Evolutionary conservation across 92 coral and sea anemone genomes (phyloP).

Genomic region (Metridium senile): DNA sequence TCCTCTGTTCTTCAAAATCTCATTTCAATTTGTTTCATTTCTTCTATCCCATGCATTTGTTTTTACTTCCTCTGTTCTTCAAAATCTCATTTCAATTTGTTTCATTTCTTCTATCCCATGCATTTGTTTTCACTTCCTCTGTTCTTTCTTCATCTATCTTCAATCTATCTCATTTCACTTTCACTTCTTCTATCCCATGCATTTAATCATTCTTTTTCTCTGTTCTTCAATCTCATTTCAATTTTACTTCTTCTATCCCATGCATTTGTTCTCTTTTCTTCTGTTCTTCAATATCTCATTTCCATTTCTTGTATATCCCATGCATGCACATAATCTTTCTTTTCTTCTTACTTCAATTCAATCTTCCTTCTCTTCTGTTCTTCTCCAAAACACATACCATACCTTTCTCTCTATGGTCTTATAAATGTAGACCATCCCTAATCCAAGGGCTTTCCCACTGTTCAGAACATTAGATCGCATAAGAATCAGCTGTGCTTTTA

Average conservation of each 20-base stretch:
- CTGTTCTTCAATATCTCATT: neutral
- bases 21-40: neutral
- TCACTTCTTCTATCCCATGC: neutral
- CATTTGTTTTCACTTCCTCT: neutral
- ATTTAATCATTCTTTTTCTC: neutral
- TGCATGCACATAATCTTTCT: neutral
- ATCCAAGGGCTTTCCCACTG: constrained; percentile 90
- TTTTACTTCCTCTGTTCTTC: neutral
- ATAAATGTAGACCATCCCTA: constrained; percentile 78
- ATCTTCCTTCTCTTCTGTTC: constrained; percentile 55
- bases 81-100: neutral
- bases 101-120: neutral
- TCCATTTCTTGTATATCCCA: neutral
- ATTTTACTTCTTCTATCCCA: neutral
- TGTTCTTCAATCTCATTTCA: neutral
- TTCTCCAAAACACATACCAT: constrained; percentile 71
- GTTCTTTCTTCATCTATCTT: no score
- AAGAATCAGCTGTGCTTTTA: constrained; percentile 77
- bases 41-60: neutral
- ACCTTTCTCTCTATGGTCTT: constrained; percentile 68
- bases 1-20: neutral
- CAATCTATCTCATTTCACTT: neutral
- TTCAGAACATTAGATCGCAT: constrained; percentile 88
- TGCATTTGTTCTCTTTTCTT: neutral
- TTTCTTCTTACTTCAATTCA: neutral